phyloP scores from a whole-genome alignment of 2,797 vertebrate species.

The Urophycis tenuis region DNA sequence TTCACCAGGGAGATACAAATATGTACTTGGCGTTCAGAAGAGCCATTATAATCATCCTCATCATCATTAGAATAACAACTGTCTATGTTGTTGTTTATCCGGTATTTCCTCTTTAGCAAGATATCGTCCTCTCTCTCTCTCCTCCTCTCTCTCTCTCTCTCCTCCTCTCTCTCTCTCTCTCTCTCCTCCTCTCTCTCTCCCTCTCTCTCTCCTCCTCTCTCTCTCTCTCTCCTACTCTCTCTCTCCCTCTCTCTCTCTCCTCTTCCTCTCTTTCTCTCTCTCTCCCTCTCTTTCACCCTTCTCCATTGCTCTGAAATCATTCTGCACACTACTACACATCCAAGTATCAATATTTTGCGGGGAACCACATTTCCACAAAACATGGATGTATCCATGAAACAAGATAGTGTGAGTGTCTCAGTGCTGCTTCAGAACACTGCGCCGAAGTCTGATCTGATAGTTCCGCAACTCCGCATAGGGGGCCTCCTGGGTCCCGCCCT shows the following conservation, averaged over 20 bases:
- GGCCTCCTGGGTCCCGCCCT: slow-evolving; percentile 17
- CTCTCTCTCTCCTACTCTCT: neutral
- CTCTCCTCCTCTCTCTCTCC: slow-evolving; percentile 19
- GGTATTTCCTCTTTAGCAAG: slow-evolving; percentile 36
- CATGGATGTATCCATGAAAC: neutral
- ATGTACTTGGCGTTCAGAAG: neutral
- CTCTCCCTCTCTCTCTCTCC: slow-evolving; percentile 18
- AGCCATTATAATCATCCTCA: slow-evolving; percentile 9
- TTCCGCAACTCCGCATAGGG: neutral
- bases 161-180: slow-evolving; percentile 17
- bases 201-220: slow-evolving; percentile 24
- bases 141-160: slow-evolving; percentile 19
- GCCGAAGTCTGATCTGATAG: neutral
- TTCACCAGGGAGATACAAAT: neutral
- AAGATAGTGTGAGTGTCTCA: neutral
- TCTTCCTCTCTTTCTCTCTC: no score
- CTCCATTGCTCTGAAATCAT: slow-evolving; percentile 12
- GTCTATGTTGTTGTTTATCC: slow-evolving; percentile 28
- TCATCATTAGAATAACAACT: slow-evolving; percentile 27
- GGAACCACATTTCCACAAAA: neutral
- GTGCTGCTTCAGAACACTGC: neutral
- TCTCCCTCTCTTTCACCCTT: slow-evolving; percentile 6
- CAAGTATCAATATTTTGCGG: neutral
- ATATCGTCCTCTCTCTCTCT: slow-evolving; percentile 15
- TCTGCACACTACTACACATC: neutral